A percentile compares a stretch with the other conserved stretches of the same genome.
Evolutionary conservation across 2,797 vertebrate genomes (phyloP).

Genomic region (Galagoides demidoff): DNA sequence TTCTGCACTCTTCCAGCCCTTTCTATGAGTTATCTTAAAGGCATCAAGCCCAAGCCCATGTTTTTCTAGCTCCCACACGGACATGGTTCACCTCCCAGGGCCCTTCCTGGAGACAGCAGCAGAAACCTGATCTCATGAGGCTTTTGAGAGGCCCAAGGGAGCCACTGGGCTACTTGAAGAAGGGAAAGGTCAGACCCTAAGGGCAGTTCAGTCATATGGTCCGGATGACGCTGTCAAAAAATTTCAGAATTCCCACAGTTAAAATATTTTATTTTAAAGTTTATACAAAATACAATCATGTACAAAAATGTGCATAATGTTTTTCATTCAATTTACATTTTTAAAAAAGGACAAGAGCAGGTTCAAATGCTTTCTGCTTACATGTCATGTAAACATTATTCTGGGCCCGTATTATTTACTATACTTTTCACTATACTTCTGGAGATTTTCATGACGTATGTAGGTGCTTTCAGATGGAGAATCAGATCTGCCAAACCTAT

Average conservation of each 20-base stretch:
- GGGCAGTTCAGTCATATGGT: background rate
- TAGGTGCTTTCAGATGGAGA: background rate
- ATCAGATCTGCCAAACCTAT: background rate
- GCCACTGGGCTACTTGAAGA: background rate
- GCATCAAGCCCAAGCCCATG: background rate
- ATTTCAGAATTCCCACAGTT: conserved; percentile 26
- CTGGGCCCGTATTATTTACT: conserved; percentile 77
- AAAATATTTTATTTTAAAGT: conserved; percentile 85
- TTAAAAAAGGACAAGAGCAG: conserved; percentile 52
- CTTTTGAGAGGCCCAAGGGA: background rate
- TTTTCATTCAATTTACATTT: conserved; percentile 83
- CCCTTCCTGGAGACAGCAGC: background rate
- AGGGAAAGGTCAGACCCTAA: background rate
- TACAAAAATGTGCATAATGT: conserved; percentile 92
- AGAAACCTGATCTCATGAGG: background rate
- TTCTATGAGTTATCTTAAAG: background rate
- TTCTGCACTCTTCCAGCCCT: background rate
- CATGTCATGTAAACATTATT: conserved; percentile 84
- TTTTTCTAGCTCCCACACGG: background rate
- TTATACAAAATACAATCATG: conserved; percentile 92
- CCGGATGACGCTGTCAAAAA: background rate
- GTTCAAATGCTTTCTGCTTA: conserved; percentile 77
- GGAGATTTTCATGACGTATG: background rate
- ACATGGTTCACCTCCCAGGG: background rate
- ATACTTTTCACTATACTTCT: conserved; percentile 47